Evolutionary conservation across 2,888 invertebrate genomes (phyloP).

Genomic region (Automeris io): DNA sequence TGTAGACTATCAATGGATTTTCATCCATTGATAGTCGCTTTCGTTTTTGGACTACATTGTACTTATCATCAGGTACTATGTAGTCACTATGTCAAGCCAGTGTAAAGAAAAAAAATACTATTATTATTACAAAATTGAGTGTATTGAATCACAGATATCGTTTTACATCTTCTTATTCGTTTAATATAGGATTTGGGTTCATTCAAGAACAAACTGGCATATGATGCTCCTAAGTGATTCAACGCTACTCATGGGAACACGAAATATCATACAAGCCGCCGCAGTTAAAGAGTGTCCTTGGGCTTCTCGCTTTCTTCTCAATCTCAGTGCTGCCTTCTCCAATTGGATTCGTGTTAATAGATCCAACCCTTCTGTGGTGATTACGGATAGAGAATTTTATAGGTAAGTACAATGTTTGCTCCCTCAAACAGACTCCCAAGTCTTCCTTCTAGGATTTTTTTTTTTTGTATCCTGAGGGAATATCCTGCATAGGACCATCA

Average conservation of each 20-base stretch:
- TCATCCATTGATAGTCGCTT: too few species aligned
- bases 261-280: conserved; percentile 46
- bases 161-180: conserved; percentile 9
- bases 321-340: conserved; percentile 40
- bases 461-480: too few species aligned
- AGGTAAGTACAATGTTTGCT: conserved; percentile 20
- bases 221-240: conserved; percentile 49
- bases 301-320: conserved; percentile 42
- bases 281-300: conserved; percentile 54
- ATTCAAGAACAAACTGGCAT: conserved; percentile 53
- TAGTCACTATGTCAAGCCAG: too few species aligned
- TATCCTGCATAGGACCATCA: too few species aligned
- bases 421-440: too few species aligned
- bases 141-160: too few species aligned
- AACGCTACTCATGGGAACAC: conserved; percentile 38
- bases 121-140: too few species aligned
- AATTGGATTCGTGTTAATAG: conserved; percentile 44
- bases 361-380: conserved; percentile 24
- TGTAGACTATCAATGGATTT: too few species aligned
- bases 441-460: too few species aligned
- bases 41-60: too few species aligned
- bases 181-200: conserved; percentile 59
- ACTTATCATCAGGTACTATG: too few species aligned
- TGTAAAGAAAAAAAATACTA: too few species aligned
- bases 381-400: conserved; percentile 43